Evolutionary conservation across 2,888 invertebrate genomes (phyloP).

Genomic region (Apamea epomidion): DNA sequence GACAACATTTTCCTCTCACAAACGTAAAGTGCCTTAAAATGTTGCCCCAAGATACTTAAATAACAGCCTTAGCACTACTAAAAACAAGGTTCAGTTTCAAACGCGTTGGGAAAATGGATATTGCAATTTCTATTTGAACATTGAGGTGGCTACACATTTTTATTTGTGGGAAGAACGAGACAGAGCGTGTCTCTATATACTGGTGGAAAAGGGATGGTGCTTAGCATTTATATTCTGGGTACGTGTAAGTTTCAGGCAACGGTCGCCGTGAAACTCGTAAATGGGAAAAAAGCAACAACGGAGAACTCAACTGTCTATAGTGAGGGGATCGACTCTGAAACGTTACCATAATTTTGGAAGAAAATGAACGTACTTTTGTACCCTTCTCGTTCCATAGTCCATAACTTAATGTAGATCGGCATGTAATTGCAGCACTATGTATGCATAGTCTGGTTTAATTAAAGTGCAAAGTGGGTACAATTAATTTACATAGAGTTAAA

Average conservation of each 20-base stretch:
- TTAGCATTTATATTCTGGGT: conserved; percentile 90
- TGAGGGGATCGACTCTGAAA: conserved; percentile 79
- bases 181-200: conserved; percentile 68
- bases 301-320: conserved; percentile 88
- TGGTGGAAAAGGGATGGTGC: conserved; percentile 78
- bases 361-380: conserved; percentile 14
- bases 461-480: conserved; percentile 57
- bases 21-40: conserved; percentile 76
- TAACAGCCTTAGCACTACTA: conserved; percentile 67
- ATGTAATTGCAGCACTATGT: conserved; percentile 37
- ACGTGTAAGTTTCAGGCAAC: conserved; percentile 91
- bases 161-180: conserved; percentile 87
- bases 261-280: conserved; percentile 91
- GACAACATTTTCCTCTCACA: conserved; percentile 85
- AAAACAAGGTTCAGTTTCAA: conserved; percentile 75
- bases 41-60: conserved; percentile 57
- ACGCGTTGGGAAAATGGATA: conserved; percentile 77
- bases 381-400: neutral
- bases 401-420: conserved; percentile 38
- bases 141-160: conserved; percentile 89
- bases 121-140: conserved; percentile 87
- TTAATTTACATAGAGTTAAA: conserved; percentile 50
- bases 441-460: conserved; percentile 51
- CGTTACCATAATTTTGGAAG: conserved; percentile 64
- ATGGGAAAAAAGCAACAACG: conserved; percentile 91